Evolutionary conservation across 2,888 invertebrate genomes (phyloP), one percentile per base, ranked within the genome.

Genomic region (Orgyia antiqua): DNA sequence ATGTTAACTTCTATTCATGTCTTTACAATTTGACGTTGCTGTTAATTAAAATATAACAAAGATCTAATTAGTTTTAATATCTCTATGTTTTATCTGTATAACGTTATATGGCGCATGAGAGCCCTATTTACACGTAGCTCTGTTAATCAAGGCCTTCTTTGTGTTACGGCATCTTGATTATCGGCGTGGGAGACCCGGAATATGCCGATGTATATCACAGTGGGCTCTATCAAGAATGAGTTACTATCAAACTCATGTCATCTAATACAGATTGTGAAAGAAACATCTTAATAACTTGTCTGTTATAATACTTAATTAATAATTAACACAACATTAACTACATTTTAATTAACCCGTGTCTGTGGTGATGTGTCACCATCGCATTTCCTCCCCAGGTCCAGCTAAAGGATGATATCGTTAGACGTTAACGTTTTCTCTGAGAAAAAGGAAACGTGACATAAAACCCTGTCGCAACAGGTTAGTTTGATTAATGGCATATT

Each of bases 121-220:
- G 45, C 35, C 21, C 34, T 52, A 42, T 32, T 49, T 52, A 40
- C 39, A 45, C 29, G 40, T 24, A 38, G 39, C 36, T 45, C 36
- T 24, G 44, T 42, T 45, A 51, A 41, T 51, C 37, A 68, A 68
- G 66, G 68, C 53, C 59, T 51, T 58, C 59, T 67, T 73, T 74
- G 74, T 71, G 51, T 56, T 48, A 46, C 49, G 45, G 45, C 31
- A 20, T 36, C 51, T 56, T 62, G 57, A 58, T 64, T 69, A 68
- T 62, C 51, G 43, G 64, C 68, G 70, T 70, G 70, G 68, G 68
- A 71, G 71, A 68, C 64, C 61, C 64, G 59, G 63, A 62, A 59
- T 66, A 60, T 56, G 48, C 43, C 37, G 46, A 40, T 33, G 36
- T 43, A 41, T 47, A 45, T 45, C 34, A 44, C 46, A 32, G 33